phyloP scores from a whole-genome alignment of 2,888 invertebrate genomes.

The Rhimphoctona megacephalus region DNA sequence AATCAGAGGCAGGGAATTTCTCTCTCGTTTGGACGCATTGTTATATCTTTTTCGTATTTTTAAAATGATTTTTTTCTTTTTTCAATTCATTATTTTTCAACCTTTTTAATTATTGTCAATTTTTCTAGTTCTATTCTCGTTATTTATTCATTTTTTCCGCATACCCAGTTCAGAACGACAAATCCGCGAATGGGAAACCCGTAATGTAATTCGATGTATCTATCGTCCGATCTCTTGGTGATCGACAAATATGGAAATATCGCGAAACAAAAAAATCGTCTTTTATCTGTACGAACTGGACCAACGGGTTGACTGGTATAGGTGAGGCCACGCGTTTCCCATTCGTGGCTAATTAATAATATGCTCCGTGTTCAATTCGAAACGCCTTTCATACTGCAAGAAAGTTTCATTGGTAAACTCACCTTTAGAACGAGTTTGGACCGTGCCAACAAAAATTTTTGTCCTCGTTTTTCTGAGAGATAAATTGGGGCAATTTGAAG shows the following conservation, averaged over 20 bases:
- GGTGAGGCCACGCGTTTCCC: constrained; percentile 61
- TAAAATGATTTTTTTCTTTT: neutral
- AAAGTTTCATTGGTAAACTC: neutral
- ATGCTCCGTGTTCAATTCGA: neutral
- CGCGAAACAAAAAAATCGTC: neutral
- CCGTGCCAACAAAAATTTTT: neutral
- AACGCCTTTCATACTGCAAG: constrained; percentile 32
- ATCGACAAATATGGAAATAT: constrained; percentile 13
- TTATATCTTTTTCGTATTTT: constrained; percentile 19
- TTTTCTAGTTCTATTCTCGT: neutral
- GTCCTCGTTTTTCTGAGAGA: neutral
- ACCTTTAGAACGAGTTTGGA: neutral
- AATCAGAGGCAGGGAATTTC: constrained; percentile 58
- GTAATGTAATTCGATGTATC: neutral
- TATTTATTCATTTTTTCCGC: neutral
- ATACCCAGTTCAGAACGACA: neutral
- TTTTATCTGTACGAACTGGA: constrained; percentile 30
- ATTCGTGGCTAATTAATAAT: constrained; percentile 53
- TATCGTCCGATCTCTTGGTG: neutral
- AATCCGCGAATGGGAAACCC: neutral
- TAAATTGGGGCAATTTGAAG: neutral
- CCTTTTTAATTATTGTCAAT: neutral
- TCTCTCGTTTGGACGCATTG: constrained; percentile 15
- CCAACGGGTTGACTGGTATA: constrained; percentile 44
- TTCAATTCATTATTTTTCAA: neutral